phyloP scores from a whole-genome alignment of 2,113 vertebrate genomes.

The Pseudois nayaur region DNA sequence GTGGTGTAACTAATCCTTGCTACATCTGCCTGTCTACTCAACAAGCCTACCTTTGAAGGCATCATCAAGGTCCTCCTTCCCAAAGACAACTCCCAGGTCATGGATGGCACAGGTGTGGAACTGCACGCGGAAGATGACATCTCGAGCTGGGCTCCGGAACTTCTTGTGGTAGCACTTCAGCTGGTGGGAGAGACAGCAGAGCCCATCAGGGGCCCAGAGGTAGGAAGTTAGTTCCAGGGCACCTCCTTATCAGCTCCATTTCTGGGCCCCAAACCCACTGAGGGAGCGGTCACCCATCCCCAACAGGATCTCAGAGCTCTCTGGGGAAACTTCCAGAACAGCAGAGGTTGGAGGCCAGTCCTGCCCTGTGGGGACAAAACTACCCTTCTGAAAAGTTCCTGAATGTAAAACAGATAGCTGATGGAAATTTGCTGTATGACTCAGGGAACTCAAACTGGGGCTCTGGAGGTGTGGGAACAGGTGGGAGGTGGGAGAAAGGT shows the following conservation, averaged over 20 bases:
- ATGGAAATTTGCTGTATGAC: neutral
- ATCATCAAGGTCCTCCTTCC: conserved; percentile 96
- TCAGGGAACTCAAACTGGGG: neutral
- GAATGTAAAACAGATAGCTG: neutral
- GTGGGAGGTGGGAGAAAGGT: neutral
- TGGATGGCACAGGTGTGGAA: conserved; percentile 98
- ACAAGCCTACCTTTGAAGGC: conserved; percentile 91
- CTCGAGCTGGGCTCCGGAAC: conserved; percentile 90
- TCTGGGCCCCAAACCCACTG: neutral
- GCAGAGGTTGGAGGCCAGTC: neutral
- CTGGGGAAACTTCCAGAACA: neutral
- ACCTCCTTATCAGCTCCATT: neutral
- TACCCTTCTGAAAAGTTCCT: neutral
- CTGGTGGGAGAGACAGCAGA: conserved; percentile 69
- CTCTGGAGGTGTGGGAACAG: neutral
- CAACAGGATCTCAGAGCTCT: neutral
- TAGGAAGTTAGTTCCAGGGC: neutral
- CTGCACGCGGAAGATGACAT: conserved; percentile 96
- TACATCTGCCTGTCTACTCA: neutral
- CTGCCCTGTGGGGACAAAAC: neutral
- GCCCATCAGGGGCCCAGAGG: neutral
- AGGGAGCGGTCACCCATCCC: neutral
- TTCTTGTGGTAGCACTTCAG: conserved; percentile 99
- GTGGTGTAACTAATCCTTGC: neutral
- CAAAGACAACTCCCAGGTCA: conserved; percentile 92